Conservation (phyloP, 2,888 invertebrate genomes). For the Vanessa cardui region DNA sequence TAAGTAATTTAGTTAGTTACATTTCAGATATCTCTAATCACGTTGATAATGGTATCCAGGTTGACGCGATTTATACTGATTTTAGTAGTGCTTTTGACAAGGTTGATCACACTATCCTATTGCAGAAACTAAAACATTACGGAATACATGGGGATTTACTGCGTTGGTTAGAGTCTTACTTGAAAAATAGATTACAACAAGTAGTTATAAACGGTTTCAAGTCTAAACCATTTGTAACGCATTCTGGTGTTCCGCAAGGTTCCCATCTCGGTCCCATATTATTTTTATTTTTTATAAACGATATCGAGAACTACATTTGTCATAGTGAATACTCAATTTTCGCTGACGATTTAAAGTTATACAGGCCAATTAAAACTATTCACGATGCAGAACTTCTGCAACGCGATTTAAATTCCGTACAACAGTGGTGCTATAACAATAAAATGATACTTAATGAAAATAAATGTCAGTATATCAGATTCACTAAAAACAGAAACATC, state of each 20-base stretch:
- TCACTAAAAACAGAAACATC: neutral
- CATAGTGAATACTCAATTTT: neutral
- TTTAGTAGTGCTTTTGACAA: slow-evolving; percentile 2
- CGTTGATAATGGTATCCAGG: slow-evolving; percentile 2
- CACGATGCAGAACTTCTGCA: neutral
- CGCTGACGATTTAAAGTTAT: too few species aligned
- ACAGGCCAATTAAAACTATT: neutral
- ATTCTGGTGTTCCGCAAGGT: neutral
- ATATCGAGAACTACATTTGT: neutral
- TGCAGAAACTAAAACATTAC: neutral
- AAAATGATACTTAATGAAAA: neutral
- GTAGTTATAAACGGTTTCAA: slow-evolving; percentile 1
- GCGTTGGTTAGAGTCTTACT: slow-evolving; percentile 1
- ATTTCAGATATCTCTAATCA: slow-evolving; percentile 1
- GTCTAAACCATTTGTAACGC: neutral
- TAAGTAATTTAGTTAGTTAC: slow-evolving; percentile 1
- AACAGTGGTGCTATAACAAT: neutral
- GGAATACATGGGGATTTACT: slow-evolving; percentile 2
- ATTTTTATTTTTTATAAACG: too few species aligned
- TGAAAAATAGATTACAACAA: neutral
- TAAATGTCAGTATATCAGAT: neutral
- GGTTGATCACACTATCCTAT: neutral
- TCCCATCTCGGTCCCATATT: neutral
- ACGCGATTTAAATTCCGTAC: neutral
- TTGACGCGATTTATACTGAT: slow-evolving; percentile 1